Base-by-base conservation (phyloP, 1,140 invertebrate species). In the Schlechtendalia chinensis region DNA sequence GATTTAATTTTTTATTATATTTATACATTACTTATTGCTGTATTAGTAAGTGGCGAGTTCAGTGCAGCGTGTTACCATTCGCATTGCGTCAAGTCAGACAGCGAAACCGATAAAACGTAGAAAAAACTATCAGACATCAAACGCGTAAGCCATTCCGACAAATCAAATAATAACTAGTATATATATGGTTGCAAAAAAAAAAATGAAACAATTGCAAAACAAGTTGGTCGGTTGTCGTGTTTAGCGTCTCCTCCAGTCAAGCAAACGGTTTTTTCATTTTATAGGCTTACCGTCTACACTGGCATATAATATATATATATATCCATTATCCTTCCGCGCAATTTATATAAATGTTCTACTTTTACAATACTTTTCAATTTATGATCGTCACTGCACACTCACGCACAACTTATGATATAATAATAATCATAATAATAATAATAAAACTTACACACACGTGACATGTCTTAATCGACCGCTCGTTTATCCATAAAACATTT, bases 121-220 rank as follows among this genome's bases (percentile, higher is more conserved):
- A 71, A 71, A 50, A 71, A 71, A 71, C 22, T 71, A 27, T 71
- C 50, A 14, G 32, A 71, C 47, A 71, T 53, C 67, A 71, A 71
- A 53, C 45, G 47, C 24, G n/a, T 29, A 29, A 14, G 32, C 65
- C 5, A 69, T 71, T 71, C 67, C 67, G 47, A 71, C 67, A 14
- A 29, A 50, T 17, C 24, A 22, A 27, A 71, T 50, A 39, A 39
- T 39, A 39, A 8, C 8, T 4, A 4, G 8, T 39, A 39, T 39
- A 39, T 39, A 39, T 39, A 50, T 24, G 67, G 67, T 10, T 53
- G 27, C 19, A 19, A 27, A 14, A 71, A 16, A 53, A 27, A 53
- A 69, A 63, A 50, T n/a, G n/a, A 50, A 71, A 71, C 67, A 53
- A 71, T 71, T 45, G 14, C 22, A 53, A 71, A 71, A 71, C 67